A percentile compares a stretch with the other conserved stretches of the same genome.
Conservation (phyloP, 2,888 invertebrate genomes). For the Eupithecia centaureata region DNA sequence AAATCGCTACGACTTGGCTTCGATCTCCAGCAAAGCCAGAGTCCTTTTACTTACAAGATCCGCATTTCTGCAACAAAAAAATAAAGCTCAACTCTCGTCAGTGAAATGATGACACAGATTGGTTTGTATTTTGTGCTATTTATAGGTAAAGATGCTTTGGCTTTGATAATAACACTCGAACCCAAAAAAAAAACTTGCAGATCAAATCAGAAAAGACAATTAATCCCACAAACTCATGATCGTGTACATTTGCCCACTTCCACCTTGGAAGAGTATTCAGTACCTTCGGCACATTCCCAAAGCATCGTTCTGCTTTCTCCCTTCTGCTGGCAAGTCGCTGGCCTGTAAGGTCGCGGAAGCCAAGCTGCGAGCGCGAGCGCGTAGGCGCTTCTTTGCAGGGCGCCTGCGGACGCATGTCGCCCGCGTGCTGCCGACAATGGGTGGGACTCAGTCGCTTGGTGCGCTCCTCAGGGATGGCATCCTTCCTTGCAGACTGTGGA, state of each 20-base stretch:
- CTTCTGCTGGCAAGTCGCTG: slow-evolving; percentile 22
- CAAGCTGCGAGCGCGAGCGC: background rate
- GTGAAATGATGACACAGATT: background rate
- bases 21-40: background rate
- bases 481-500: slow-evolving; percentile 45
- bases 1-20: background rate
- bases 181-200: background rate
- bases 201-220: too few species aligned
- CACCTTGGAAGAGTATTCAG: background rate
- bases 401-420: slow-evolving; percentile 38
- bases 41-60: slow-evolving; percentile 52
- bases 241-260: background rate
- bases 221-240: background rate
- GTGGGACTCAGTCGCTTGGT: slow-evolving; percentile 36
- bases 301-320: slow-evolving; percentile 16
- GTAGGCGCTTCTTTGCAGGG: background rate
- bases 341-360: slow-evolving; percentile 15
- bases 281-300: background rate
- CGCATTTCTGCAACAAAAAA: slow-evolving; percentile 57
- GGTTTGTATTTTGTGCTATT: background rate
- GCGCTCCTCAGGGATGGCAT: slow-evolving; percentile 40
- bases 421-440: slow-evolving; percentile 12
- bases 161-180: too few species aligned
- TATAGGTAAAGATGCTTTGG: background rate
- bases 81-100: background rate